Evolutionary conservation across 2,797 vertebrate species (phyloP).

Genomic region (Syngnathus acus): DNA sequence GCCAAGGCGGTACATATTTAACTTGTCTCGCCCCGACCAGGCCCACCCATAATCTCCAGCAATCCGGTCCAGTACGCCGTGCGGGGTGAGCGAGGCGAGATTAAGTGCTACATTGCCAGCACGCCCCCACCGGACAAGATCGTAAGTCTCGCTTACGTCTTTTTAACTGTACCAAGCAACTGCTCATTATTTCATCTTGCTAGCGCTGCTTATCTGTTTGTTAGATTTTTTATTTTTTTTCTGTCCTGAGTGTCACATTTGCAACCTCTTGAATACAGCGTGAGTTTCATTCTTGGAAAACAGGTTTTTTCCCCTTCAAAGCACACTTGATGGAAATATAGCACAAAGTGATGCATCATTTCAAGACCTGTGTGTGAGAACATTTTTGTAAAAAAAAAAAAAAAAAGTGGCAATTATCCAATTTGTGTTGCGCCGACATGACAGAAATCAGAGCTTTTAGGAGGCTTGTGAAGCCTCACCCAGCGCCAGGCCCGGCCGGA

Average conservation of each 20-base stretch:
- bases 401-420: constrained; percentile 61
- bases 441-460: constrained; percentile 69
- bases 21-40: constrained; percentile 43
- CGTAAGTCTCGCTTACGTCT: constrained; percentile 67
- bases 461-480: constrained; percentile 38
- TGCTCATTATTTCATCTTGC: too few species aligned
- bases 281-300: background rate
- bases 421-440: constrained; percentile 53
- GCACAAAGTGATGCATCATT: constrained; percentile 1
- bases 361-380: background rate
- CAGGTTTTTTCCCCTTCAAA: background rate
- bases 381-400: background rate
- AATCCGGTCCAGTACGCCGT: constrained; percentile 82
- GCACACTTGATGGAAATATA: background rate
- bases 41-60: constrained; percentile 91
- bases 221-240: background rate
- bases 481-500: constrained; percentile 21
- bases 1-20: background rate
- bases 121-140: constrained; percentile 90
- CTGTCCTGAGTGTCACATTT: background rate
- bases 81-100: constrained; percentile 83
- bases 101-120: constrained; percentile 93
- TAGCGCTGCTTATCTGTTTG: too few species aligned
- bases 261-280: background rate
- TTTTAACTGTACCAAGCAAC: background rate